These are phyloP conservation scores for Atherinosoma microstoma DNA, from an alignment of 2,797 vertebrate species.

Conservation along the genomic window DNA sequence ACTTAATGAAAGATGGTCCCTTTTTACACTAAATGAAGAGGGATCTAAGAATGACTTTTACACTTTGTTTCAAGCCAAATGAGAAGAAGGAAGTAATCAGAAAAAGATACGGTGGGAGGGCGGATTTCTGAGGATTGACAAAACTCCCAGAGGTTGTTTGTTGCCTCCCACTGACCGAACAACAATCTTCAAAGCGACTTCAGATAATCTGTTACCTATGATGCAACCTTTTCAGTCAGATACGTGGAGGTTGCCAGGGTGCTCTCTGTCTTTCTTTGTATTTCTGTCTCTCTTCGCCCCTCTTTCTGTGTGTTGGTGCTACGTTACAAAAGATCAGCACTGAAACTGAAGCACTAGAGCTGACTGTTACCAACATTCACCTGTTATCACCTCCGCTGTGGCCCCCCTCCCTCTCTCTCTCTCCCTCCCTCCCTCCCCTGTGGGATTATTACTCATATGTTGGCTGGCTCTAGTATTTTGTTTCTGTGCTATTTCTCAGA, in stretches of 20 bases:
- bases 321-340: slow-evolving; percentile 59
- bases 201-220: slow-evolving; percentile 86
- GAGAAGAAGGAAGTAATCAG: slow-evolving; percentile 28
- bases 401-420: background rate
- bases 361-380: slow-evolving; percentile 19
- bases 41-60: slow-evolving; percentile 26
- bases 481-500: slow-evolving; percentile 52
- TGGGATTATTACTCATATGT: slow-evolving; percentile 7
- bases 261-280: slow-evolving; percentile 58
- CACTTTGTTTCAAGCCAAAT: slow-evolving; percentile 54
- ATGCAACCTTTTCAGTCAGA: slow-evolving; percentile 79
- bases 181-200: slow-evolving; percentile 83
- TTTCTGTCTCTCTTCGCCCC: slow-evolving; percentile 28
- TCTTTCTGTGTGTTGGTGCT: slow-evolving; percentile 84
- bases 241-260: slow-evolving; percentile 78
- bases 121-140: slow-evolving; percentile 37
- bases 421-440: background rate
- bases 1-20: slow-evolving; percentile 18
- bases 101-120: slow-evolving; percentile 49
- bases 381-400: slow-evolving; percentile 1
- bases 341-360: slow-evolving; percentile 45
- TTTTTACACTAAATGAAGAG: slow-evolving; percentile 33
- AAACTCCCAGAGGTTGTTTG: slow-evolving; percentile 46
- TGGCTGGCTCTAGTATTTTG: slow-evolving; percentile 34
- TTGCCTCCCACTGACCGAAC: slow-evolving; percentile 70